A percentile compares a stretch with the other conserved stretches of the same genome.
phyloP scores from a whole-genome alignment of 2,888 invertebrate species.

The Marasmarcha lunaedactyla region DNA sequence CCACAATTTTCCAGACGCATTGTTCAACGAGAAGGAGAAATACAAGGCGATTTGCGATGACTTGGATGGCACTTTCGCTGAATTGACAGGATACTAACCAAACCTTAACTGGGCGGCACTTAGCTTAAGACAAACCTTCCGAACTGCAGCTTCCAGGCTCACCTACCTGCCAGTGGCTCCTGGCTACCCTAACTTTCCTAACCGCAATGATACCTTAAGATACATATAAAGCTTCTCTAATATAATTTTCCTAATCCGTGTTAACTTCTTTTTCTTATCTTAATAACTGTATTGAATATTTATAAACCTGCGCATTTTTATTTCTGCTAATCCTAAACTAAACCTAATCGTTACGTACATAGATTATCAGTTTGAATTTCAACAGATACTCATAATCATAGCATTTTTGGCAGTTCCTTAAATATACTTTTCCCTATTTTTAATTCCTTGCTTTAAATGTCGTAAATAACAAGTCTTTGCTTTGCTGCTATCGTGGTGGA shows the following conservation, averaged over 20 bases:
- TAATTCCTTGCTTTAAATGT: slow-evolving; percentile 52
- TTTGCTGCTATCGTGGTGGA: slow-evolving; percentile 62
- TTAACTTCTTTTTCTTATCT: too few relatives aligned
- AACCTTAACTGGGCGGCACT: slow-evolving; percentile 31
- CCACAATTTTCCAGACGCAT: slow-evolving; percentile 79
- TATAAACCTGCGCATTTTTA: too few relatives aligned
- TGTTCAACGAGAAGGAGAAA: slow-evolving; percentile 90
- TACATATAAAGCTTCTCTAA: too few relatives aligned
- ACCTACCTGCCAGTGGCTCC: slow-evolving; percentile 15
- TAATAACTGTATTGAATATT: too few relatives aligned
- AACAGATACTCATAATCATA: too few relatives aligned
- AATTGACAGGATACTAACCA: slow-evolving; percentile 94
- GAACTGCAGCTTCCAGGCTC: slow-evolving; percentile 27
- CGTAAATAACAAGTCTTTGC: slow-evolving; percentile 62
- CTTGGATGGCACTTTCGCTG: slow-evolving; percentile 96
- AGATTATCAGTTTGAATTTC: too few relatives aligned
- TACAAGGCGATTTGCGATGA: slow-evolving; percentile 98
- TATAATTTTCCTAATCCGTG: too few relatives aligned
- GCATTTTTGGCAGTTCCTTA: too few relatives aligned
- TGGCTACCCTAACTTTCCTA: background rate
- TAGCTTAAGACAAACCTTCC: slow-evolving; percentile 52
- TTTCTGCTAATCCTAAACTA: too few relatives aligned
- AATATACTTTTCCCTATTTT: too few relatives aligned
- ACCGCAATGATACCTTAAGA: slow-evolving; percentile 5
- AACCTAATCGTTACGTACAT: too few relatives aligned